Evolutionary conservation across 2,888 invertebrate genomes (phyloP).

Genomic region (Pollenia griseotomentosa): DNA sequence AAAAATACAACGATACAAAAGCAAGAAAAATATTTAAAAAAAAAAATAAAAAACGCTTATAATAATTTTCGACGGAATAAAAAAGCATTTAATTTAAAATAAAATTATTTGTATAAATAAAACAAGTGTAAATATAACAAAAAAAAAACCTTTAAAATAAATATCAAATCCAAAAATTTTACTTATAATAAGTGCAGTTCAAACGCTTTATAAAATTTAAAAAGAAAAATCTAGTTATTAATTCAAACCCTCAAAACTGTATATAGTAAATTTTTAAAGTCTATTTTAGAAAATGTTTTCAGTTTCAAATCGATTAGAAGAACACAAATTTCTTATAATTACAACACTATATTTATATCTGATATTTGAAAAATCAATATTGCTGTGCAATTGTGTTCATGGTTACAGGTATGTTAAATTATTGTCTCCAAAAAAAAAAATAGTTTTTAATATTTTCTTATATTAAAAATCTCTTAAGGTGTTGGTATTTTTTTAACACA

Average conservation of each 20-base stretch:
- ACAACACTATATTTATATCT: conserved; percentile 78
- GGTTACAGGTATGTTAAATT: conserved; percentile 79
- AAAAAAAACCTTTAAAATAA: conserved; percentile 58
- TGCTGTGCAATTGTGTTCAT: conserved; percentile 82
- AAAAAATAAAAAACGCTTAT: conserved; percentile 35
- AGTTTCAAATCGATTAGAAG: conserved; percentile 77
- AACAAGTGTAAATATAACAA: conserved; percentile 51
- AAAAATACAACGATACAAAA: conserved; percentile 58
- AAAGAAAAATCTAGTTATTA: conserved; percentile 4
- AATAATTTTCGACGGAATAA: conserved; percentile 15
- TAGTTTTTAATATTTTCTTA: conserved; percentile 42
- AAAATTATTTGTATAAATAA: conserved; percentile 18
- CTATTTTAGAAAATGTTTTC: conserved; percentile 78
- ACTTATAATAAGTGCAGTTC: conserved; percentile 54
- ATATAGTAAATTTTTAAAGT: conserved; percentile 62
- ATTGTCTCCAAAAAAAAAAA: conserved; percentile 15
- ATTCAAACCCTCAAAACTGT: neutral
- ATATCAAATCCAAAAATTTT: conserved; percentile 46
- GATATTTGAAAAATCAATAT: conserved; percentile 81
- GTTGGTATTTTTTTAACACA: conserved; percentile 21
- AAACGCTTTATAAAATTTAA: conserved; percentile 1
- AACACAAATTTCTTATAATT: conserved; percentile 78
- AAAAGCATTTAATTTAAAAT: conserved; percentile 53
- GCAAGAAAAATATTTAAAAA: conserved; percentile 41
- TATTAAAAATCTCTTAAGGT: conserved; percentile 51